Evolutionary conservation across 2,113 vertebrate species (phyloP).

Genomic region (Spilogale gracilis): DNA sequence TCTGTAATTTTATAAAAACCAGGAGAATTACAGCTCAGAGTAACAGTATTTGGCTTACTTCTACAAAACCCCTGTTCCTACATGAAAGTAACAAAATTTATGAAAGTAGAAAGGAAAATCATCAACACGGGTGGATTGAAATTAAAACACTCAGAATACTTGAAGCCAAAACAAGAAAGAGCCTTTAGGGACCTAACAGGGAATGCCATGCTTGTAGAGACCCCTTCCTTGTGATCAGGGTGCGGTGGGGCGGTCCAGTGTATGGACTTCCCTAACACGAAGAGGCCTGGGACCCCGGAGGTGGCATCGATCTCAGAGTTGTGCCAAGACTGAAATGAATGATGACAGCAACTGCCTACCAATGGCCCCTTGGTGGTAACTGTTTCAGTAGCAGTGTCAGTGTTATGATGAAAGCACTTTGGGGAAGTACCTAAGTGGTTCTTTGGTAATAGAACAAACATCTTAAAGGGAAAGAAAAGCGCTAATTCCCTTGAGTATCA

Average conservation of each 20-base stretch:
- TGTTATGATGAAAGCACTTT: not conserved
- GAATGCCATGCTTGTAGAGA: fast-evolving
- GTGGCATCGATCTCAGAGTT: fast-evolving
- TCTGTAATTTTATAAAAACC: not conserved
- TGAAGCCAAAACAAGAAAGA: no score
- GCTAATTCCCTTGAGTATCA: fast-evolving
- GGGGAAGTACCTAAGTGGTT: not conserved
- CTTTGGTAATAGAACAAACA: not conserved
- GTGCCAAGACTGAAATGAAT: not conserved
- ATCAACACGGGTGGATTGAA: not conserved
- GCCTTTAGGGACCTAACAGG: fast-evolving
- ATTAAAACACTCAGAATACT: not conserved
- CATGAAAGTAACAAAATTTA: fast-evolving
- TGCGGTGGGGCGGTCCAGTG: fast-evolving
- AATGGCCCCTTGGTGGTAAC: fast-evolving
- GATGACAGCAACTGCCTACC: no score
- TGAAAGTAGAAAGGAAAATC: not conserved
- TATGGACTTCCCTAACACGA: fast-evolving
- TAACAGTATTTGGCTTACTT: not conserved
- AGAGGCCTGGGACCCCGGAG: not conserved
- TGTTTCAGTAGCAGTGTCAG: not conserved
- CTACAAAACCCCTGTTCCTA: not conserved
- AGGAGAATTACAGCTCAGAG: not conserved
- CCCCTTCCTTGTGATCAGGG: fast-evolving
- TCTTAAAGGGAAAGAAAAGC: no score